A percentile compares a stretch with the other conserved stretches of the same genome.
Conservation (phyloP, 2,797 vertebrate species). For the Petrocephalus sullivani region DNA sequence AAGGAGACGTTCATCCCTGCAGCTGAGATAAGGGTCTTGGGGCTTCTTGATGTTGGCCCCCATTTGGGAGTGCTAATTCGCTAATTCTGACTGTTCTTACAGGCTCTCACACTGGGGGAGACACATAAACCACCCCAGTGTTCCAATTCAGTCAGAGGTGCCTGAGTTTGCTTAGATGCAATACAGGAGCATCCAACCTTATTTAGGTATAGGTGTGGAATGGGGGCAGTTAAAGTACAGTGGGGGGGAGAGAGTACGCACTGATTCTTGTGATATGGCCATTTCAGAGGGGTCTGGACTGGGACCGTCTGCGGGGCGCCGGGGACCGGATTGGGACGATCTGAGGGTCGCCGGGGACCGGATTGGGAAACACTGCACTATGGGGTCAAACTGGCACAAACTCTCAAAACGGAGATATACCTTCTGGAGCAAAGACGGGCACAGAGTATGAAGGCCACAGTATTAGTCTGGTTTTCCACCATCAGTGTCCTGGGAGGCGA, state of each 20-base stretch:
- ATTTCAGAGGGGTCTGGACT: background rate
- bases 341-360: background rate
- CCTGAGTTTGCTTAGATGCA: background rate
- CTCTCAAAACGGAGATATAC: background rate
- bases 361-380: background rate
- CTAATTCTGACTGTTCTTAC: background rate
- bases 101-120: background rate
- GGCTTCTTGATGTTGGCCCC: background rate
- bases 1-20: background rate
- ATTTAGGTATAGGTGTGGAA: background rate
- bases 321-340: background rate
- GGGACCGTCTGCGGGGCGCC: no score
- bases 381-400: background rate
- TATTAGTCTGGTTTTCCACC: background rate
- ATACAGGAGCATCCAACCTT: background rate
- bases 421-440: background rate
- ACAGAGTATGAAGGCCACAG: background rate
- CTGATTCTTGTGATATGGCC: background rate
- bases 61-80: background rate
- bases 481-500: background rate
- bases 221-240: no score
- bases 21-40: background rate
- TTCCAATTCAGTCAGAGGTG: background rate
- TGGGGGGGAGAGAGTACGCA: background rate
- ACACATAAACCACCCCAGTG: background rate